Evolutionary conservation across 2,888 invertebrate species (phyloP), one percentile per base, ranked within the genome.

Genomic region (Smittia aterrima): DNA sequence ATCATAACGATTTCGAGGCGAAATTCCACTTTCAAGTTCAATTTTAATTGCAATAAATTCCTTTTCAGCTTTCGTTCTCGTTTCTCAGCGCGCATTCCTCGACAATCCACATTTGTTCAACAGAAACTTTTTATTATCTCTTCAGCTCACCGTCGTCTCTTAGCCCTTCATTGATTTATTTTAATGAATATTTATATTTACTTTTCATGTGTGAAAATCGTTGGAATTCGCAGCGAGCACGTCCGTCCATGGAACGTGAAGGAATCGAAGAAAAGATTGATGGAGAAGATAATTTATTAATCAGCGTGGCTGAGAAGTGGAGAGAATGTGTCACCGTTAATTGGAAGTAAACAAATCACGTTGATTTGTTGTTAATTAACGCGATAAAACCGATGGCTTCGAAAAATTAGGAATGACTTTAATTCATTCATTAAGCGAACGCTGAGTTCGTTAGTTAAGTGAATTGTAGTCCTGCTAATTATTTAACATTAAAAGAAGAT

Each of bases 21-120:
- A 58, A 58, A 58, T 58, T 58, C 58, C 16, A 18, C 20, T 58
- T 58, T 9, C 20, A n/a, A 18, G 20, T 64, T 27, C 9, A 64
- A 25, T 64, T 27, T 64, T 64, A 64, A 64, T 64, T 64, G 64
- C 64, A 11, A 20, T 16, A 64, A 64, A 64, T 64, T 64, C 64
- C 27, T 11, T 64, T 27, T n/a, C 64, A 64, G 64, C n/a, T 64
- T 64, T 64, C 24, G 24, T 22, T 58, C 24, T 58, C 58, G 58
- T 58, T 58, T 18, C 58, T 20, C 47, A 47, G 16, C 47, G 16
- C 11, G 16, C 16, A 11, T n/a, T n/a, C 22, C 58, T 27, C 64
- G 9, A 64, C 27, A 64, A n/a, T 13, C 18, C 64, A 27, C 64
- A 27, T 64, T 58, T 3, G 22, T 22, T 58, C 25, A 16, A 16